phyloP scores from a whole-genome alignment of 2,113 vertebrate species.

The Lates calcarifer region DNA sequence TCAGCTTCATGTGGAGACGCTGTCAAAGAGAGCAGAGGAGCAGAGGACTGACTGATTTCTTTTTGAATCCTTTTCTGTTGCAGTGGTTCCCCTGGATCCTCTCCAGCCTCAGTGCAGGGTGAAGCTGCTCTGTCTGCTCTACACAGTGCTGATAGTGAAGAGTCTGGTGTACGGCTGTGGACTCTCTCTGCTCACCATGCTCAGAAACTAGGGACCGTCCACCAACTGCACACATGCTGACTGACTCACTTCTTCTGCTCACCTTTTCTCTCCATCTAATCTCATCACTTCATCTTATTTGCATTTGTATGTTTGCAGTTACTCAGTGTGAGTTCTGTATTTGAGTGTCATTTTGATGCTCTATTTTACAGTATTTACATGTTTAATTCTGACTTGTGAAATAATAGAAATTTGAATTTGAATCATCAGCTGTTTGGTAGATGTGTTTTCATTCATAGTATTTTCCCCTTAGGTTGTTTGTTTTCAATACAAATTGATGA shows the following conservation, averaged over 20 bases:
- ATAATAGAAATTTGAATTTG: too few species aligned
- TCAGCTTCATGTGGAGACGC: neutral
- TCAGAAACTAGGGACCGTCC: constrained; percentile 13
- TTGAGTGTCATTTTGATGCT: too few species aligned
- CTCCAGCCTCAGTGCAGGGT: neutral
- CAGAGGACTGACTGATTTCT: neutral
- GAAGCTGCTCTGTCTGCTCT: constrained; percentile 33
- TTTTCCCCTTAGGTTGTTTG: too few species aligned
- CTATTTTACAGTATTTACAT: too few species aligned
- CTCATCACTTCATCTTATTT: neutral
- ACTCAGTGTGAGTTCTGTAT: neutral
- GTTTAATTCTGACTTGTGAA: too few species aligned
- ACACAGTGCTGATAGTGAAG: constrained; percentile 46
- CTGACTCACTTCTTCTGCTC: neutral
- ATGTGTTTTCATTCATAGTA: too few species aligned
- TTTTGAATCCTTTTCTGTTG: neutral
- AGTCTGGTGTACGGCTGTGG: constrained; percentile 58
- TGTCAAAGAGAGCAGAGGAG: neutral
- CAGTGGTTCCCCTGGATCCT: neutral
- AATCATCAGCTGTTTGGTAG: too few species aligned
- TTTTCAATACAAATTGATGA: too few species aligned
- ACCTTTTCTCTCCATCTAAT: neutral
- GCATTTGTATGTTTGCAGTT: neutral
- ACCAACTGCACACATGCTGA: neutral
- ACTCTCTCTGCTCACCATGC: constrained; percentile 16